Percentiles rank a stretch among this genome's conserved stretches.
These are phyloP conservation scores for Arvicanthis niloticus DNA, from an alignment of 2,113 vertebrate species.

Conservation along the genomic window DNA sequence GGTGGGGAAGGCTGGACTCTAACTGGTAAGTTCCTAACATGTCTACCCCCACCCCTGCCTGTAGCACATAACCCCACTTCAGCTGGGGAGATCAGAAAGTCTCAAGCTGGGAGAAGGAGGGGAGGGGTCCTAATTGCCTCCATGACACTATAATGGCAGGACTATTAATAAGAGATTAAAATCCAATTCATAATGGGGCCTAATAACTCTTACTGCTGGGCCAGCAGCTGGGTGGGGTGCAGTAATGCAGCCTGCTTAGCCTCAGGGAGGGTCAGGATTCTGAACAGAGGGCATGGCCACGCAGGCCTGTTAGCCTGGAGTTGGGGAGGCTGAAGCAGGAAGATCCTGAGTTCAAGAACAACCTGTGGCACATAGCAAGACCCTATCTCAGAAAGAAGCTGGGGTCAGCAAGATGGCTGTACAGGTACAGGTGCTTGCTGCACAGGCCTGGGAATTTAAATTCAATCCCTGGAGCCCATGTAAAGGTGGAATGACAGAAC, in stretches of 20 bases:
- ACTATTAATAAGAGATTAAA: conserved; percentile 89
- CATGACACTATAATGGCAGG: conserved; percentile 86
- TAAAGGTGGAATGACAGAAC: not conserved
- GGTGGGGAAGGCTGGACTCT: accelerated
- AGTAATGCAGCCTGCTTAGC: not conserved
- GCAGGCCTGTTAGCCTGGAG: not conserved
- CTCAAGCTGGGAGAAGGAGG: conserved; percentile 78
- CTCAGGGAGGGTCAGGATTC: not conserved
- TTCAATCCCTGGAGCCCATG: not conserved
- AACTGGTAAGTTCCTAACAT: not conserved
- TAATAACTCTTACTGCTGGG: conserved; percentile 76
- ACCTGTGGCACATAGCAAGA: not conserved
- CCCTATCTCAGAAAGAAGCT: not conserved
- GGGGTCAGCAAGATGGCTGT: not conserved
- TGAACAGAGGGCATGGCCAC: not conserved
- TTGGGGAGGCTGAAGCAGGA: not conserved
- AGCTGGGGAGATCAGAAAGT: not conserved
- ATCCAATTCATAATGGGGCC: conserved; percentile 85
- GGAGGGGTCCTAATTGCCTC: conserved; percentile 85
- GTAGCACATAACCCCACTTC: not conserved
- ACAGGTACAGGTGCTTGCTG: not conserved
- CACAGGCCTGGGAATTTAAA: not conserved
- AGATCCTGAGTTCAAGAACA: not conserved
- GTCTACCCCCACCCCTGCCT: not conserved
- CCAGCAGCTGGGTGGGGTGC: conserved; percentile 61